phyloP scores from a whole-genome alignment of 2,113 vertebrate genomes.

The crab-eating macaque (Macaca fascicularis) region DNA sequence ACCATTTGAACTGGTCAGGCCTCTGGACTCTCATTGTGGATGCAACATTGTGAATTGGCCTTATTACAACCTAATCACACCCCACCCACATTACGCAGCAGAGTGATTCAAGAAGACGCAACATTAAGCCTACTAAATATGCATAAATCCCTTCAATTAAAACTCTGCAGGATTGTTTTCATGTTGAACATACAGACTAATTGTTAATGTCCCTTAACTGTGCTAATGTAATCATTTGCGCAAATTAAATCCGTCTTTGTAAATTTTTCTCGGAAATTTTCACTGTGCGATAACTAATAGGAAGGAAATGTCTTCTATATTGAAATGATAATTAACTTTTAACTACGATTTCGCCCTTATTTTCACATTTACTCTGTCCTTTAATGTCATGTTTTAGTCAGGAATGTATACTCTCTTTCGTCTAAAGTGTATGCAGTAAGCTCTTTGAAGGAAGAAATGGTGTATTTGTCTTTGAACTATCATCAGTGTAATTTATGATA shows the following conservation, averaged over 20 bases:
- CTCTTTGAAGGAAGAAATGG: neutral
- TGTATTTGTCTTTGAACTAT: neutral
- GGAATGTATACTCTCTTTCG: neutral
- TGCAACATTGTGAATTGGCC: neutral
- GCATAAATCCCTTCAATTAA: conserved; percentile 61
- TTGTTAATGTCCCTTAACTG: conserved; percentile 31
- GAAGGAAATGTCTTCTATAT: neutral
- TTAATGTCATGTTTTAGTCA: neutral
- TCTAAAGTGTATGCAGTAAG: neutral
- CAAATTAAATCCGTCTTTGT: conserved; percentile 38
- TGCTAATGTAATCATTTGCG: conserved; percentile 47
- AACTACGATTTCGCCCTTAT: neutral
- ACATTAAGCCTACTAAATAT: conserved; percentile 48
- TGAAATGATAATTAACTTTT: neutral
- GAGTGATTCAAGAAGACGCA: conserved; percentile 29
- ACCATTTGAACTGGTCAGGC: neutral
- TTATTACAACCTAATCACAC: conserved; percentile 22
- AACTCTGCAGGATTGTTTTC: conserved; percentile 24
- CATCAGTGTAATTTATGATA: neutral
- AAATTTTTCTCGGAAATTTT: conserved; percentile 1
- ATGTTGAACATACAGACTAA: conserved; percentile 55
- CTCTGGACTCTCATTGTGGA: conserved; percentile 1
- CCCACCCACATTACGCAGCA: neutral
- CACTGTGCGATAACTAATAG: neutral
- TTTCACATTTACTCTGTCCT: neutral